phyloP scores from a whole-genome alignment of 2,888 invertebrate genomes.

The Xiphydria camelus region DNA sequence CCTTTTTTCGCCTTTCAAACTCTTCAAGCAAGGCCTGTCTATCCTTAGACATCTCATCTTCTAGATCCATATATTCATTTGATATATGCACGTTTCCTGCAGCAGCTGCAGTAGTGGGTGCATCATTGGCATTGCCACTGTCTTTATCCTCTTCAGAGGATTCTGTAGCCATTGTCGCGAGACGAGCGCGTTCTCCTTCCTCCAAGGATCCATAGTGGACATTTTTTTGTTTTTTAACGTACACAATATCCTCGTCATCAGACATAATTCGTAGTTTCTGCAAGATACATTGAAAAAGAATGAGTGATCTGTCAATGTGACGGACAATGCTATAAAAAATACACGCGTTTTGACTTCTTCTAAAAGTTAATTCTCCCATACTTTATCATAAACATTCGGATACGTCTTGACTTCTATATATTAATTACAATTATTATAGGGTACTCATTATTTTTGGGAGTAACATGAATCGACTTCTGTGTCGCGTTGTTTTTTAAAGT shows the following conservation, averaged over 20 bases:
- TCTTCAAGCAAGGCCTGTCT: constrained; percentile 92
- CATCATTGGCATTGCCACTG: constrained; percentile 58
- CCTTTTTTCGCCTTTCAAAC: constrained; percentile 92
- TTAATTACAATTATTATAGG: no score
- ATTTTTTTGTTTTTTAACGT: constrained; percentile 74
- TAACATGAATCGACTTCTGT: no score
- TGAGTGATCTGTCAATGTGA: no score
- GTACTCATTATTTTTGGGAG: no score
- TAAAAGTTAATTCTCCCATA: no score
- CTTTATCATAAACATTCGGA: no score
- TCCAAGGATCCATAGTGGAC: constrained; percentile 91
- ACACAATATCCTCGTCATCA: constrained; percentile 79
- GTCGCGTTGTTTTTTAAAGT: no score
- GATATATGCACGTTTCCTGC: constrained; percentile 52
- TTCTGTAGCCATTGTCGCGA: constrained; percentile 63
- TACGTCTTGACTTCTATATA: no score
- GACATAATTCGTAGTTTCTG: no score
- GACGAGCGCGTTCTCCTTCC: constrained; percentile 76
- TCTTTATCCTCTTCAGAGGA: constrained; percentile 67
- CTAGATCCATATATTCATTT: constrained; percentile 78
- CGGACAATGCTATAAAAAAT: no score
- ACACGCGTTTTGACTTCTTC: no score
- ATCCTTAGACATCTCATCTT: constrained; percentile 84
- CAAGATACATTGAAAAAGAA: no score
- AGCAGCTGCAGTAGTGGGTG: constrained; percentile 8